Evolutionary conservation across 1,140 invertebrate species (phyloP).

Genomic region (Episyrphus balteatus): DNA sequence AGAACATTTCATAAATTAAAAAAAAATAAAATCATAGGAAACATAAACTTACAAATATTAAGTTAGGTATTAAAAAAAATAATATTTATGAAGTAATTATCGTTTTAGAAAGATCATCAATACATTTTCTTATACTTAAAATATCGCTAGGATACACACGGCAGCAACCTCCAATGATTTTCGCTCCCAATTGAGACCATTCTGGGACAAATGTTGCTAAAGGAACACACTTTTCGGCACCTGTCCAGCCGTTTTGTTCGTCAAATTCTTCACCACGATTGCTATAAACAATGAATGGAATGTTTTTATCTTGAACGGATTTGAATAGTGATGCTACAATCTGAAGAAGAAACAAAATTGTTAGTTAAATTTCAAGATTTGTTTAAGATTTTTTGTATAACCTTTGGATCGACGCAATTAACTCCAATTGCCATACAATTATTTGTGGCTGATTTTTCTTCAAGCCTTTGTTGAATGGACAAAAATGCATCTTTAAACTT

Average conservation of each 20-base stretch:
- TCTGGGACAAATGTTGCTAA: conserved; percentile 48
- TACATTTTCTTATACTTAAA: conserved; percentile 35
- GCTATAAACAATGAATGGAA: conserved; percentile 56
- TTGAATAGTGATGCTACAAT: conserved; percentile 45
- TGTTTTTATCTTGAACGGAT: conserved; percentile 29
- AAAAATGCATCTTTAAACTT: conserved; percentile 45
- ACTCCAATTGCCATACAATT: conserved; percentile 71
- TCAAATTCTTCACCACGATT: conserved; percentile 56
- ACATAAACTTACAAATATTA: no score
- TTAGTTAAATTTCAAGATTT: not conserved
- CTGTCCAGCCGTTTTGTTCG: conserved; percentile 44
- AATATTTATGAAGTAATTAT: no score
- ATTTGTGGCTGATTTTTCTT: conserved; percentile 41
- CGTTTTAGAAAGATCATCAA: conserved; percentile 22
- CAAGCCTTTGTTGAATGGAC: conserved; percentile 45
- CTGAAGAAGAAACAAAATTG: not conserved
- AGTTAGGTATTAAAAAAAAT: no score
- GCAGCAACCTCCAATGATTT: conserved; percentile 70
- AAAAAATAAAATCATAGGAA: no score
- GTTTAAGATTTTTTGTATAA: conserved; percentile 6
- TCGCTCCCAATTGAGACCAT: conserved; percentile 58
- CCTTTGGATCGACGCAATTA: conserved; percentile 65
- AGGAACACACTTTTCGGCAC: conserved; percentile 36
- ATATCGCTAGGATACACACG: conserved; percentile 57
- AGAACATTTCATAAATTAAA: no score